phyloP scores from a whole-genome alignment of 2,113 vertebrate species.

The Semnornis frantzii region DNA sequence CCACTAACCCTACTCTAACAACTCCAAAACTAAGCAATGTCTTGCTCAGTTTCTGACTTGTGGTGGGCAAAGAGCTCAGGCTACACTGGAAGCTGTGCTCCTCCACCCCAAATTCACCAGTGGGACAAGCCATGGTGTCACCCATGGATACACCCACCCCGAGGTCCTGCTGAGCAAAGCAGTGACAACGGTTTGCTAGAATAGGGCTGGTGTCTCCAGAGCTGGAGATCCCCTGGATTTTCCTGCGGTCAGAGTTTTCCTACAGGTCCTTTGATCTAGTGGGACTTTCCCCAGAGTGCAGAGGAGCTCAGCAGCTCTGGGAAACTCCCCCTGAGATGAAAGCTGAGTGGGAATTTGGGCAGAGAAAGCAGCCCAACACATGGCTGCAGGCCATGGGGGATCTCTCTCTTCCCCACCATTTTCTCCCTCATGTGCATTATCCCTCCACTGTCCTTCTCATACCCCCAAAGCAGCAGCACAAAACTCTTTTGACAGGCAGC shows the following conservation, averaged over 20 bases:
- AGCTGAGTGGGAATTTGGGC: neutral
- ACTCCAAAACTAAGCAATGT: neutral
- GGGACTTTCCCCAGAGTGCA: neutral
- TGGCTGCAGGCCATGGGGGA: accelerated
- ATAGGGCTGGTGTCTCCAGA: neutral
- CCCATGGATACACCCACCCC: neutral
- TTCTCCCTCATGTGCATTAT: neutral
- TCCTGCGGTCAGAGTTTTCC: neutral
- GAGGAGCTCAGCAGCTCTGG: neutral
- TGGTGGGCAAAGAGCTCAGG: accelerated
- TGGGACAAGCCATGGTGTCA: neutral
- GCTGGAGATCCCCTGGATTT: neutral
- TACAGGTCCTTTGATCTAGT: neutral
- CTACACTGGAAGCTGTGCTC: neutral
- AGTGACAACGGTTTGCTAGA: neutral
- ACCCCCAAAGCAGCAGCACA: neutral
- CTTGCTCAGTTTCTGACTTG: neutral
- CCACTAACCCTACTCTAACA: no score
- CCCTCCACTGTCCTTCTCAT: neutral
- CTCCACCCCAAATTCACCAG: neutral
- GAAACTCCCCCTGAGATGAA: neutral
- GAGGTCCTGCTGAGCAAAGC: neutral
- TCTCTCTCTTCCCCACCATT: neutral
- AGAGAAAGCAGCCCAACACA: neutral
- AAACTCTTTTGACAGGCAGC: neutral